Conservation (phyloP, 2,888 invertebrate species). For the Punctoribates punctum region DNA sequence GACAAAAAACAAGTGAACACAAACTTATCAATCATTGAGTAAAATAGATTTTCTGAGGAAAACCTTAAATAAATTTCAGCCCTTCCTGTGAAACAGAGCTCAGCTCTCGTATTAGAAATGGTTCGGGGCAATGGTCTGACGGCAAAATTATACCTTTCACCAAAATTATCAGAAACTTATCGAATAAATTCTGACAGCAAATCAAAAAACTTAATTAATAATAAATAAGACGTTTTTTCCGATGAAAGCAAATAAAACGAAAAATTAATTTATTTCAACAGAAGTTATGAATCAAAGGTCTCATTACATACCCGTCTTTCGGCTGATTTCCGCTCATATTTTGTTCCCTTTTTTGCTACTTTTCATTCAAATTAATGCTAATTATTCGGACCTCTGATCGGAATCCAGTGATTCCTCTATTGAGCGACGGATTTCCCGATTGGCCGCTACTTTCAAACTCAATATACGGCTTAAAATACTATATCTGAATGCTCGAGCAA, state of each 20-base stretch:
- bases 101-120: not conserved
- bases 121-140: not conserved
- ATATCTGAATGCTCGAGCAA: too few species aligned
- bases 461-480: too few species aligned
- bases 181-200: not conserved
- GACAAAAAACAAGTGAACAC: too few species aligned
- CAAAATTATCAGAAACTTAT: not conserved
- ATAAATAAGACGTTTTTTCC: constrained; percentile 5
- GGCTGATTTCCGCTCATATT: not conserved
- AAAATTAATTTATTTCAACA: not conserved
- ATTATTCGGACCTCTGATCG: too few species aligned
- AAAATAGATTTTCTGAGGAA: too few species aligned
- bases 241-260: not conserved
- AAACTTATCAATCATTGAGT: too few species aligned
- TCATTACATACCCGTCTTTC: not conserved
- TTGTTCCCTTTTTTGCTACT: not conserved
- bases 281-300: not conserved
- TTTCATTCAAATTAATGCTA: not conserved
- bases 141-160: constrained; percentile 3
- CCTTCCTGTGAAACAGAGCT: too few species aligned
- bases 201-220: constrained; percentile 27
- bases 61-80: too few species aligned
- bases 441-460: too few species aligned
- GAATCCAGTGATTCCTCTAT: too few species aligned
- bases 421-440: too few species aligned